Evolutionary conservation across 64 coral and sea anemone genomes (phyloP), one percentile per base, ranked within the genome.

Genomic region (Montipora cactus): DNA sequence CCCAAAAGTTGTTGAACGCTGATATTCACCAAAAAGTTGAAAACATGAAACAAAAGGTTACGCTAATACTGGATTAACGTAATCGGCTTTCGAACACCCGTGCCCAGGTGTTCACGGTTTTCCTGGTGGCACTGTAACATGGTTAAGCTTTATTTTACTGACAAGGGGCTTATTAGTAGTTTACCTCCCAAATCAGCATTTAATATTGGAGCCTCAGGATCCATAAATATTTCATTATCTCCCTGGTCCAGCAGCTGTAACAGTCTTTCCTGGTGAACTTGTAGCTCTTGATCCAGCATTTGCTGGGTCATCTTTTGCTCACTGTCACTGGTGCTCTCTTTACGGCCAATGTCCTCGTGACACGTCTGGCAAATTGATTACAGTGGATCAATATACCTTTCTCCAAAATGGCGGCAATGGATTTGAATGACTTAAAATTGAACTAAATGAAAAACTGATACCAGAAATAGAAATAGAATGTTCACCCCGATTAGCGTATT

Each of bases 221-320:
- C 93, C 3, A 85, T 73, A 78, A 92, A 95, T 1, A 90, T 79
- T 45, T 95, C 96, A 78, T 79, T 92, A 18, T 98, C 96, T 28
- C 96, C 93, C 66, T 98, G 96, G 51, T 98, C 96, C 12, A 98
- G 79, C 49, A 98, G 68, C 52, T 92, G 89, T 68, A 95, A 79
- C 1, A 98, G 93, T 89, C 93, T 92, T 44, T 98, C 93, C 62
- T 98, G 96, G 49, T 98, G 96, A 20, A 98, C 93, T 16, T 90
- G 88, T 5, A 98, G 80, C 20, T 98, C 96, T 73, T 93, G 79
- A 73, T 98, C 96, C 20, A 98, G 57, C 47, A 97, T 61, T 67
- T 95, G 81, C 77, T 95, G 93, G 62, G 90, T 92, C 11, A 95
- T 76, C 71, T 95, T 95, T 58, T 92, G 86, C 44, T 95, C 94